These are phyloP conservation scores for Spisula subtruncata DNA, from an alignment of 2,888 invertebrate genomes.

Conservation along the genomic window DNA sequence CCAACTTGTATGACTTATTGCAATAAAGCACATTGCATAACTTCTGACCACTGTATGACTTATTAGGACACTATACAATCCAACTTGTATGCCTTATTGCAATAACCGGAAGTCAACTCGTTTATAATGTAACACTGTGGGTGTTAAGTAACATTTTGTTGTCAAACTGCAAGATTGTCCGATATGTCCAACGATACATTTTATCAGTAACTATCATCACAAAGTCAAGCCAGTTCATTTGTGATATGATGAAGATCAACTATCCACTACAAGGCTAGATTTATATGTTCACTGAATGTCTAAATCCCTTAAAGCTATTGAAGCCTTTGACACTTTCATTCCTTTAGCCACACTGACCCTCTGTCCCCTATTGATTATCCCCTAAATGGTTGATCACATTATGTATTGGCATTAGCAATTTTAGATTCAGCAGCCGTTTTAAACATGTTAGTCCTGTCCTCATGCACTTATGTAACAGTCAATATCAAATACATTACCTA, in stretches of 20 bases:
- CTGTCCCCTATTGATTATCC: neutral
- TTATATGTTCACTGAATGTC: neutral
- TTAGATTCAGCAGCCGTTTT: conserved; percentile 5
- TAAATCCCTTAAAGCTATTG: neutral
- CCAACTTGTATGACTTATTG: no score
- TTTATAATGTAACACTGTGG: no score
- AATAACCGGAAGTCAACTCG: no score
- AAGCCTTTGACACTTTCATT: neutral
- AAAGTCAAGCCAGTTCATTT: neutral
- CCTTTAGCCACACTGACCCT: neutral
- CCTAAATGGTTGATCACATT: neutral
- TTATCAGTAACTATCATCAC: neutral
- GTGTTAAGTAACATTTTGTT: no score
- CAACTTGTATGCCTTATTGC: no score
- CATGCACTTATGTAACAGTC: neutral
- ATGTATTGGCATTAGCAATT: neutral
- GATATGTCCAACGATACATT: neutral
- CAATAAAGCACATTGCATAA: no score
- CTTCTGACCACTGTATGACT: no score
- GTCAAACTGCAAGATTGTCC: neutral
- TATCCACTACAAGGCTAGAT: neutral
- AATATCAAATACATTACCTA: neutral
- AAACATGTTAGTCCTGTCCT: neutral
- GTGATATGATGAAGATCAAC: neutral
- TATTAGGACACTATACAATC: no score